Conservation (phyloP, 2,888 invertebrate genomes). For the Cistogaster globosa region DNA sequence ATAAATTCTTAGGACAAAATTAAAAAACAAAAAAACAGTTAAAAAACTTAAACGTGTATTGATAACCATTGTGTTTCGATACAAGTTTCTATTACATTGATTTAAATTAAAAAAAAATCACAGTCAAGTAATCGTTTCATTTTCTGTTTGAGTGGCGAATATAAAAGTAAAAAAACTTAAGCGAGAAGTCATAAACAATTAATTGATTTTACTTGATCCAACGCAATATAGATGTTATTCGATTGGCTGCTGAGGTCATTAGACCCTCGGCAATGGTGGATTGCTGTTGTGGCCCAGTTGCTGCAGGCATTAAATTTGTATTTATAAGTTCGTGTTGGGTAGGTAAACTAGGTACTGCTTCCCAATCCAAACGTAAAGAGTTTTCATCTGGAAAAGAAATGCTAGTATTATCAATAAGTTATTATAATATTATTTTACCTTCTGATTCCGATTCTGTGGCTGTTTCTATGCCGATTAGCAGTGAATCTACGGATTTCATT, state of each 20-base stretch:
- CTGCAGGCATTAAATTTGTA: slow-evolving; percentile 76
- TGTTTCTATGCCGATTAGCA: slow-evolving; percentile 86
- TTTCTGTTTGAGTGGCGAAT: slow-evolving; percentile 27
- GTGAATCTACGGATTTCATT: slow-evolving; percentile 85
- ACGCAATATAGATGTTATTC: slow-evolving; percentile 91
- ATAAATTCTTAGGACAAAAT: background rate
- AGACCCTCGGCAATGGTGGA: slow-evolving; percentile 88
- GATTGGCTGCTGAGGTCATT: slow-evolving; percentile 92
- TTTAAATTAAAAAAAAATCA: slow-evolving; percentile 65
- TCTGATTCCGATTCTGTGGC: slow-evolving; percentile 88
- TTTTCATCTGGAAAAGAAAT: slow-evolving; percentile 83
- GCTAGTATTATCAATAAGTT: no score
- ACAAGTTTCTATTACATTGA: slow-evolving; percentile 32
- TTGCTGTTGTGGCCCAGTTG: slow-evolving; percentile 79
- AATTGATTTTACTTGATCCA: slow-evolving; percentile 78
- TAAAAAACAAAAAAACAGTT: background rate
- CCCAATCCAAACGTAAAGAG: slow-evolving; percentile 91
- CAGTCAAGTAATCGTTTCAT: slow-evolving; percentile 63
- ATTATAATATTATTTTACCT: slow-evolving; percentile 80
- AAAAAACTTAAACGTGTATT: background rate
- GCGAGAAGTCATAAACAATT: slow-evolving; percentile 13
- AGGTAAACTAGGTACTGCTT: slow-evolving; percentile 85
- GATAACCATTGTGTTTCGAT: slow-evolving; percentile 45
- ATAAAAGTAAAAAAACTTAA: slow-evolving; percentile 12
- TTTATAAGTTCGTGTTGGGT: slow-evolving; percentile 77